These are phyloP conservation scores for Myiothlypis coronata DNA, from an alignment of 2,797 vertebrate genomes.

Conservation along the genomic window DNA sequence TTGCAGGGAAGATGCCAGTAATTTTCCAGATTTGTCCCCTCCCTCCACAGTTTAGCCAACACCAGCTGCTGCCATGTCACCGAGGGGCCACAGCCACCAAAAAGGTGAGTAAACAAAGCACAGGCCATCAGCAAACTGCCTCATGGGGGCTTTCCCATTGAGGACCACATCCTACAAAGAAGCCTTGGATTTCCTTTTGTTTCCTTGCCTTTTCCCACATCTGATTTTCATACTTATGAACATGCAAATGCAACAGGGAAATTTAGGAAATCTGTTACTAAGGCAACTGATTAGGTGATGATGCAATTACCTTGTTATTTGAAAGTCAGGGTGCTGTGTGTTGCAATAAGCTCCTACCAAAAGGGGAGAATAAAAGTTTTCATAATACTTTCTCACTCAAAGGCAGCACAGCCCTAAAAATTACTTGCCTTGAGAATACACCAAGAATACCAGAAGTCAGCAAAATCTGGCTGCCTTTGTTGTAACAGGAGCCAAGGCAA, in stretches of 20 bases:
- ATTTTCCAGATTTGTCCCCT: slow-evolving; percentile 47
- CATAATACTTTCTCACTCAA: slow-evolving; percentile 3
- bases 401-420: slow-evolving; percentile 2
- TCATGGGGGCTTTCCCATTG: background rate
- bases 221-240: slow-evolving; percentile 54
- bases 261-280: slow-evolving; percentile 73
- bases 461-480: background rate
- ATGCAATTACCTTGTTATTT: slow-evolving; percentile 66
- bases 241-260: slow-evolving; percentile 61
- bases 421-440: background rate
- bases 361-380: slow-evolving; percentile 25
- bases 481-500: background rate
- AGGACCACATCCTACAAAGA: background rate
- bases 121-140: background rate
- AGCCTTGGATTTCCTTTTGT: slow-evolving; percentile 14
- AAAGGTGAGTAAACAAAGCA: background rate
- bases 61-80: background rate
- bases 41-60: background rate
- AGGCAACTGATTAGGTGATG: slow-evolving; percentile 74
- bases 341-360: slow-evolving; percentile 37
- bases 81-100: background rate
- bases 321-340: slow-evolving; percentile 28
- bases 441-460: background rate
- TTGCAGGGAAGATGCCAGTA: background rate
- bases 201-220: slow-evolving; percentile 4